Evolutionary conservation across 1,140 invertebrate genomes (phyloP).

Genomic region (Dreissena polymorpha): DNA sequence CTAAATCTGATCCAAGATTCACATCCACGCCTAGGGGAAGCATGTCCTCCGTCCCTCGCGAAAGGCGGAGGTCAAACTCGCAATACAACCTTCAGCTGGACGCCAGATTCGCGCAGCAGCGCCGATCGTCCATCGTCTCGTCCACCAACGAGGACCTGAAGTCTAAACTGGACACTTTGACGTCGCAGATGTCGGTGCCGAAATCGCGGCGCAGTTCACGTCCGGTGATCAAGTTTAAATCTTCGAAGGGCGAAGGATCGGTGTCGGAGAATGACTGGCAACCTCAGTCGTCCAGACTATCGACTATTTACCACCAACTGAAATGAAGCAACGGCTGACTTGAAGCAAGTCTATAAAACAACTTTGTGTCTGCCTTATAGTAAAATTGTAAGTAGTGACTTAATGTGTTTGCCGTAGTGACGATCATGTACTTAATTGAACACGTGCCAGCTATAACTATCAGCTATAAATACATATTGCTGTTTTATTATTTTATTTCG

Average conservation of each 20-base stretch:
- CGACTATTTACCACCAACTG: not conserved
- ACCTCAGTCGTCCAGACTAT: not conserved
- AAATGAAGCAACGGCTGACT: not conserved
- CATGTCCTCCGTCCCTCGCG: conserved; percentile 3
- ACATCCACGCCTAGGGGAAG: conserved; percentile 26
- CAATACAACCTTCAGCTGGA: not conserved
- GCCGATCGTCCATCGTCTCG: conserved; percentile 26
- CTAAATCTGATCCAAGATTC: conserved; percentile 2
- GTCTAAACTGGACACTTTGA: conserved; percentile 25
- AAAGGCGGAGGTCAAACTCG: not conserved
- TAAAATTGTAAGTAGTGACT: too few species aligned
- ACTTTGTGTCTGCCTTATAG: too few species aligned
- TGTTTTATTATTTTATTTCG: too few species aligned
- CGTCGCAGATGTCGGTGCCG: not conserved
- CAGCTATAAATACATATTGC: too few species aligned
- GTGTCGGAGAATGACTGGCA: not conserved
- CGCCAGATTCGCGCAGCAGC: conserved; percentile 8
- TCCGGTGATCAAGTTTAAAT: conserved; percentile 39
- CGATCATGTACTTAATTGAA: too few species aligned
- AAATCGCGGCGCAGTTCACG: conserved; percentile 25
- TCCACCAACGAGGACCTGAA: conserved; percentile 28
- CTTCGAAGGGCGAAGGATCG: conserved; percentile 32
- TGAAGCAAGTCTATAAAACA: too few species aligned
- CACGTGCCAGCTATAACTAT: too few species aligned
- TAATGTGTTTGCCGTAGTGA: too few species aligned